These are phyloP conservation scores for Drosophila macrospina DNA, from an alignment of 2,888 invertebrate genomes.

Conservation along the genomic window DNA sequence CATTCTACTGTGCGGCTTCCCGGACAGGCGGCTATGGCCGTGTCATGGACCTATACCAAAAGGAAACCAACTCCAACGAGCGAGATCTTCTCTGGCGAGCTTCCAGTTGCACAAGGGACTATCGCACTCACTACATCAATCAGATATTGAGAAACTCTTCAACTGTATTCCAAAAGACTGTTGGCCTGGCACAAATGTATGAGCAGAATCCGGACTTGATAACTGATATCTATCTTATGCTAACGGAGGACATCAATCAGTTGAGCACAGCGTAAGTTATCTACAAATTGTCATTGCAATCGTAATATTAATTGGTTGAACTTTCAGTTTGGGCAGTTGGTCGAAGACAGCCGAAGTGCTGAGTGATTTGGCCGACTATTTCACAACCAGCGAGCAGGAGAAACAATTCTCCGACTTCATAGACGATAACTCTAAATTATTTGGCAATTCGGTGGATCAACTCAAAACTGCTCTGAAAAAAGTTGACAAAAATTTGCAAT, in stretches of 20 bases:
- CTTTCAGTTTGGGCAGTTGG: slow-evolving; percentile 73
- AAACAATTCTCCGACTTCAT: slow-evolving; percentile 57
- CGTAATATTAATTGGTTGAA: neutral
- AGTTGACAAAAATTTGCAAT: slow-evolving; percentile 76
- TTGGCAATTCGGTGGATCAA: slow-evolving; percentile 55
- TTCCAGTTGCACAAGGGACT: slow-evolving; percentile 89
- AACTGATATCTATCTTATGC: slow-evolving; percentile 61
- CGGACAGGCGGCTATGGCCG: slow-evolving; percentile 39
- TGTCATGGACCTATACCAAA: slow-evolving; percentile 86
- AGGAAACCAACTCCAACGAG: slow-evolving; percentile 88
- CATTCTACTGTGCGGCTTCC: slow-evolving; percentile 69
- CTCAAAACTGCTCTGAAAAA: slow-evolving; percentile 63
- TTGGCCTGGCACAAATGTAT: slow-evolving; percentile 85
- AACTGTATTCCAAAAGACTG: slow-evolving; percentile 54
- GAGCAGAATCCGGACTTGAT: slow-evolving; percentile 85
- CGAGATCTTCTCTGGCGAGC: slow-evolving; percentile 88
- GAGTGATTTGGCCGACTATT: slow-evolving; percentile 64
- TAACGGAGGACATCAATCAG: slow-evolving; percentile 51
- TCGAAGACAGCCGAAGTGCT: slow-evolving; percentile 62
- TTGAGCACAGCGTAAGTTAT: slow-evolving; percentile 71
- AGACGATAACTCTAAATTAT: slow-evolving; percentile 42
- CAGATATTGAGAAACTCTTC: slow-evolving; percentile 84
- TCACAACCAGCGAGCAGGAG: slow-evolving; percentile 71
- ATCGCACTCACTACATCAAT: slow-evolving; percentile 86
- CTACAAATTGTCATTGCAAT: neutral